Evolutionary conservation across 2,113 vertebrate genomes (phyloP).

Genomic region (Pteruthius melanotis): DNA sequence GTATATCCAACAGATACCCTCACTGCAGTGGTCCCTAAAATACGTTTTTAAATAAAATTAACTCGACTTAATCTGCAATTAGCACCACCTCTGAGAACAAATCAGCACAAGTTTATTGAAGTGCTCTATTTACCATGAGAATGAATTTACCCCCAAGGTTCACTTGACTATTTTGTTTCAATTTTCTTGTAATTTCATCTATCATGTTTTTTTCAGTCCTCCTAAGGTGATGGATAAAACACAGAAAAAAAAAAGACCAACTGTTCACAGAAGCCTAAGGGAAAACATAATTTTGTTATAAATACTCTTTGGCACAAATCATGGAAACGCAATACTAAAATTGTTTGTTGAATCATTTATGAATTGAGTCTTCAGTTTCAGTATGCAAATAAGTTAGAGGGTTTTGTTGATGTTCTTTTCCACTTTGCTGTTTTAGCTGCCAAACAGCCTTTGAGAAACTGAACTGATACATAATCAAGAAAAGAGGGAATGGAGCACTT

Average conservation of each 20-base stretch:
- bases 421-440: conserved; percentile 27
- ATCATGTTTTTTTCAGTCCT: conserved; percentile 36
- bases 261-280: conserved; percentile 57
- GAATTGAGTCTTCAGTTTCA: conserved; percentile 58
- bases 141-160: conserved; percentile 35
- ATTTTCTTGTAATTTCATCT: conserved; percentile 64
- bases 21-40: conserved; percentile 20
- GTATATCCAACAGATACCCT: not conserved
- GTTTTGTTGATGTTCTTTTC: conserved; percentile 13
- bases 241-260: conserved; percentile 68
- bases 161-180: conserved; percentile 56
- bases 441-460: conserved; percentile 29
- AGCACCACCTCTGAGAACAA: conserved; percentile 27
- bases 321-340: conserved; percentile 62
- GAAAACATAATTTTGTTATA: conserved; percentile 65
- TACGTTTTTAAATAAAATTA: conserved; percentile 51
- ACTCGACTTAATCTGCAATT: conserved; percentile 46
- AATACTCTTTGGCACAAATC: conserved; percentile 63
- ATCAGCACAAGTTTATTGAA: conserved; percentile 48
- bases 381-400: conserved; percentile 49
- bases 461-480: not conserved
- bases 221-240: conserved; percentile 67
- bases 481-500: not conserved
- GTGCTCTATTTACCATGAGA: conserved; percentile 10
- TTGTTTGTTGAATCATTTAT: conserved; percentile 73